Evolutionary conservation across 1,140 invertebrate genomes (phyloP).

Genomic region (Mya arenaria): DNA sequence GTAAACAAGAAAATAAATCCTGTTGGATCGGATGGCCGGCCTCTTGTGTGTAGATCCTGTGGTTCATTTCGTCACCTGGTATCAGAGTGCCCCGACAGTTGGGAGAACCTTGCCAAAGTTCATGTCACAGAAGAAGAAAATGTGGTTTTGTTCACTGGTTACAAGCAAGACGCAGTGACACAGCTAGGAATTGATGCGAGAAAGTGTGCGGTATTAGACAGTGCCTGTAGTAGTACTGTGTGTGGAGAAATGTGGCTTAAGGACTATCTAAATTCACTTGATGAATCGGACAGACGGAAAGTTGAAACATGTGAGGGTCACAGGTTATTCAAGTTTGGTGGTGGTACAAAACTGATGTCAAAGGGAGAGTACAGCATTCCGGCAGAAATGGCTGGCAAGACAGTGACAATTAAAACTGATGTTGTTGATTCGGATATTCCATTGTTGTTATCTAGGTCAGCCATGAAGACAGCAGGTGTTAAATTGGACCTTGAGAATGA

Average conservation of each 20-base stretch:
- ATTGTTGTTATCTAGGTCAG: slow-evolving; percentile 42
- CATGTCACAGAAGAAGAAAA: slow-evolving; percentile 54
- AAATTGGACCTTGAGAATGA: slow-evolving; percentile 62
- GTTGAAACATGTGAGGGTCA: slow-evolving; percentile 6
- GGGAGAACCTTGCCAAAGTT: slow-evolving; percentile 24
- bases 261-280: slow-evolving; percentile 11
- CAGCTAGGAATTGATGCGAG: slow-evolving; percentile 6
- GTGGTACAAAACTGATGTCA: slow-evolving; percentile 48
- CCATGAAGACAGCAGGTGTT: slow-evolving; percentile 53
- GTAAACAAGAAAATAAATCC: slow-evolving; percentile 16
- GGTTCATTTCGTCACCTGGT: slow-evolving; percentile 13
- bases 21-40: not conserved
- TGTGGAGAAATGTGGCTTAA: slow-evolving; percentile 25
- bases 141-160: slow-evolving; percentile 54
- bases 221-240: slow-evolving; percentile 25
- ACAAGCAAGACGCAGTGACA: slow-evolving; percentile 23
- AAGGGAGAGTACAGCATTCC: slow-evolving; percentile 25
- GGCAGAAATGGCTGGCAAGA: slow-evolving; percentile 36
- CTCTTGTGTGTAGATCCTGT: slow-evolving; percentile 19
- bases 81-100: slow-evolving; percentile 8
- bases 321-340: slow-evolving; percentile 59
- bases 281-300: slow-evolving; percentile 4
- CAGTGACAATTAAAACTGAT: slow-evolving; percentile 47
- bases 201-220: slow-evolving; percentile 20
- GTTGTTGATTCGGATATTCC: slow-evolving; percentile 54